phyloP scores from a whole-genome alignment of 2,797 vertebrate species.

The Clamator glandarius region DNA sequence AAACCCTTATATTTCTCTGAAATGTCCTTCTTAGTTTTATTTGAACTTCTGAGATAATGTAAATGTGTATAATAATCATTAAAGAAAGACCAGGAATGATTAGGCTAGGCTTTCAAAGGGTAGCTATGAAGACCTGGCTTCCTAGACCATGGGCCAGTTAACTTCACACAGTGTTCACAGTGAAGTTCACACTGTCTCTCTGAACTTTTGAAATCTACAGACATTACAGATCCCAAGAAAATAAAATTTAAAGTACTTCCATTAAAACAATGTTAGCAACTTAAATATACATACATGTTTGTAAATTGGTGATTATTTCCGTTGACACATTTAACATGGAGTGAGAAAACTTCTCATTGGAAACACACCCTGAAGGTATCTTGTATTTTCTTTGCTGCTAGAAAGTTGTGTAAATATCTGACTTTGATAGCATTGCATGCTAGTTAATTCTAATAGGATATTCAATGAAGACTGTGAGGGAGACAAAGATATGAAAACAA shows the following conservation, averaged over 20 bases:
- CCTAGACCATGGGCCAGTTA: not conserved
- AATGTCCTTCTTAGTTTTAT: slow-evolving; percentile 51
- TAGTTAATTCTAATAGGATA: not conserved
- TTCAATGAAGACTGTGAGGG: not conserved
- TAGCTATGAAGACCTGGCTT: not conserved
- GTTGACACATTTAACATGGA: not conserved
- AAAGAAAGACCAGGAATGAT: not conserved
- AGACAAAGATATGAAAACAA: not conserved
- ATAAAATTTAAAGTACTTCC: not conserved
- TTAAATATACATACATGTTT: not conserved
- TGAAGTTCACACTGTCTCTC: not conserved
- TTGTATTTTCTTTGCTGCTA: not conserved
- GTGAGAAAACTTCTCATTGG: not conserved
- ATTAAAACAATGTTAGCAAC: not conserved
- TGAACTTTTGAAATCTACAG: slow-evolving; percentile 1
- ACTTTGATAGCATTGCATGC: not conserved
- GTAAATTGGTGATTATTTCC: not conserved
- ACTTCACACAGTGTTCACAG: not conserved
- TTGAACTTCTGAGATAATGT: slow-evolving; percentile 35
- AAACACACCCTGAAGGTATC: not conserved
- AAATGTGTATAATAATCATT: slow-evolving; percentile 14
- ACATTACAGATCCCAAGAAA: not conserved
- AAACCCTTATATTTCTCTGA: slow-evolving; percentile 19
- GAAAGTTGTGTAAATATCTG: not conserved
- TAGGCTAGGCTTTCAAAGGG: not conserved